These are phyloP conservation scores for Drosophila saltans DNA, from an alignment of 1,140 invertebrate species.

Conservation along the genomic window DNA sequence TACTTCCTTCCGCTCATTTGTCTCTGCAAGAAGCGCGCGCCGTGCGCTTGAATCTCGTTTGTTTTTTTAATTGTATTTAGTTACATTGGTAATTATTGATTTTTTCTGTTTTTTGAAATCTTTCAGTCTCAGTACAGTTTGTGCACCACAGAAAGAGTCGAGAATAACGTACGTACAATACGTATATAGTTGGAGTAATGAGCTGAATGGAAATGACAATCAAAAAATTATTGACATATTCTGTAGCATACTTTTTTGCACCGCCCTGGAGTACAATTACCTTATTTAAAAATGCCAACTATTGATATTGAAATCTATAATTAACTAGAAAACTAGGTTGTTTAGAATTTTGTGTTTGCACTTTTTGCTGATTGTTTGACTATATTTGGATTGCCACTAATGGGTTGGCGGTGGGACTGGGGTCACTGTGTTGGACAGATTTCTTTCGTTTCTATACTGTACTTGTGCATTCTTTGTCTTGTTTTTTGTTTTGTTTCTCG, in stretches of 20 bases:
- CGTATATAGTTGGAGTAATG: not conserved
- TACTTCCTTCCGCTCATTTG: conserved; percentile 70
- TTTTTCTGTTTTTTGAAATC: conserved; percentile 33
- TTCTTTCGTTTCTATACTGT: conserved; percentile 40
- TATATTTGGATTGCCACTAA: not conserved
- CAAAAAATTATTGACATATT: not conserved
- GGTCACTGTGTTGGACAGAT: conserved; percentile 69
- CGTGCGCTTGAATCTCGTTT: conserved; percentile 48
- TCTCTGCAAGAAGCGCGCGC: conserved; percentile 51
- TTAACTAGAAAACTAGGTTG: no score
- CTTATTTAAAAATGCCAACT: no score
- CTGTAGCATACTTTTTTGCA: conserved; percentile 7
- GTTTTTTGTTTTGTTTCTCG: conserved; percentile 33
- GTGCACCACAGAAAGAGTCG: not conserved
- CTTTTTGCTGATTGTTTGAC: not conserved
- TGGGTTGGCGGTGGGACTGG: not conserved
- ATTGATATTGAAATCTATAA: no score
- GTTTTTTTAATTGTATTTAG: conserved; percentile 77
- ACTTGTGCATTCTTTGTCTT: conserved; percentile 24
- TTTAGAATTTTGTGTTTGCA: not conserved
- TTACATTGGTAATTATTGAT: conserved; percentile 79
- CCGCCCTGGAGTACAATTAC: no score
- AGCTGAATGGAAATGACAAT: not conserved
- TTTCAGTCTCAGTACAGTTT: conserved; percentile 27
- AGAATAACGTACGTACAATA: not conserved